Conservation (phyloP, 2,113 vertebrate genomes). For the Bombycilla garrulus region DNA sequence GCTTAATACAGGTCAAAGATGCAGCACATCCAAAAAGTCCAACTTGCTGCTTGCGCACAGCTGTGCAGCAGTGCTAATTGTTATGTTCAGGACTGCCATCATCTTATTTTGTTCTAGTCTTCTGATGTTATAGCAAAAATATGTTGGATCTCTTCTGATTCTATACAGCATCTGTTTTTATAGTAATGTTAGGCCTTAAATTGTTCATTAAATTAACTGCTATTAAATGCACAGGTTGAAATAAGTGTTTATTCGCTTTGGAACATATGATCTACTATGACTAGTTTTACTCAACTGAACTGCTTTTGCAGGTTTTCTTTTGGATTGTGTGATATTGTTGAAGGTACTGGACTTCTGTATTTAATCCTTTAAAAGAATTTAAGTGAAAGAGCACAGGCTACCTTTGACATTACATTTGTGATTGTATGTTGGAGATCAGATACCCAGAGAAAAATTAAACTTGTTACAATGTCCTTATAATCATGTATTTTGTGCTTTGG, state of each 20-base stretch:
- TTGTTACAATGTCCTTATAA: background rate
- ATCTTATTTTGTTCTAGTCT: background rate
- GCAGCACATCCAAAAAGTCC: background rate
- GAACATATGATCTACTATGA: background rate
- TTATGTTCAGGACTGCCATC: background rate
- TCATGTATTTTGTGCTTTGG: background rate
- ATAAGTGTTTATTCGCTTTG: background rate
- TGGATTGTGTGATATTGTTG: background rate
- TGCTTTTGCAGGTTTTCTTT: background rate
- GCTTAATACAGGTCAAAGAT: background rate
- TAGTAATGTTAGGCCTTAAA: background rate
- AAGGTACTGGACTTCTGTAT: background rate
- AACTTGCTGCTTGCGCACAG: background rate
- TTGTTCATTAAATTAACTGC: background rate
- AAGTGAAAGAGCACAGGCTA: background rate
- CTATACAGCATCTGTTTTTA: background rate
- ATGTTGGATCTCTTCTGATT: background rate
- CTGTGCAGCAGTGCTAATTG: background rate
- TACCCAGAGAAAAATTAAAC: background rate
- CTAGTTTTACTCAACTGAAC: background rate
- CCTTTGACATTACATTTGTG: background rate
- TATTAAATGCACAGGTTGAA: background rate
- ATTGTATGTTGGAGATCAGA: background rate
- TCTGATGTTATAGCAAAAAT: background rate
- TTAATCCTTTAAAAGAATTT: background rate